Base-by-base conservation (phyloP, 2,888 invertebrate genomes). In the Copidosoma aretas region DNA sequence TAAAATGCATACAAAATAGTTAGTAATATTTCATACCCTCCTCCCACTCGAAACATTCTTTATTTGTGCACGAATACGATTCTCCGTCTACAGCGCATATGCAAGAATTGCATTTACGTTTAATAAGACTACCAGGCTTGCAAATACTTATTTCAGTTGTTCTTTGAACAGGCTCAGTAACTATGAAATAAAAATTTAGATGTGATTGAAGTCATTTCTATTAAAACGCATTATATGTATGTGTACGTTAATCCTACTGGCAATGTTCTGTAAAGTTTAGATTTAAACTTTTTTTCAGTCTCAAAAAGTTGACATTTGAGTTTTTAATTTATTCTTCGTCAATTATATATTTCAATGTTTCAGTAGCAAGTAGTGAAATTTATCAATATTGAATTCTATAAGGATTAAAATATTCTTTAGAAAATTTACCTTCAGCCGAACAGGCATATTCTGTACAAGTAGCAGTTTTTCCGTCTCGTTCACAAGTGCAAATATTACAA, bases 41-140 rank as follows among this genome's bases (percentile, higher is more conserved):
- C 39, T 17, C 17, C 54, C 54, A 39, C 21, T 43, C 1, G 1
- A n/a, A 1, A 22, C 61, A 61, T 39, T 12, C 39, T 22, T 24
- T 53, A 22, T 41, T 24, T 22, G 61, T 61, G 17, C 61, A 61
- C 15, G 21, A 10, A 22, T 52, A 52, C 10, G 21, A 21, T 0
- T 15, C 53, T 43, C 61, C 61, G 53, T 61, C 41, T 17, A 39
- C 14, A n/a, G 57, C 49, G 15, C 87, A 87, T 32, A 85, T 84
- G 67, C 87, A 87, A 66, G 81, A 84, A 79, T 87, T 87, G 81
- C 87, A 87, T 79, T 87, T 86, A 82, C 85, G 74, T 8, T 86
- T 82, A 78, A 87, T 87, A 78, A 85, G 85, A 64, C 79, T 78
- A 1, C 84, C 84, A 0, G 87, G 85, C 73, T 81, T 80, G 77